Evolutionary conservation across 2,113 vertebrate genomes (phyloP).

Genomic region (Pterophyllum scalare): DNA sequence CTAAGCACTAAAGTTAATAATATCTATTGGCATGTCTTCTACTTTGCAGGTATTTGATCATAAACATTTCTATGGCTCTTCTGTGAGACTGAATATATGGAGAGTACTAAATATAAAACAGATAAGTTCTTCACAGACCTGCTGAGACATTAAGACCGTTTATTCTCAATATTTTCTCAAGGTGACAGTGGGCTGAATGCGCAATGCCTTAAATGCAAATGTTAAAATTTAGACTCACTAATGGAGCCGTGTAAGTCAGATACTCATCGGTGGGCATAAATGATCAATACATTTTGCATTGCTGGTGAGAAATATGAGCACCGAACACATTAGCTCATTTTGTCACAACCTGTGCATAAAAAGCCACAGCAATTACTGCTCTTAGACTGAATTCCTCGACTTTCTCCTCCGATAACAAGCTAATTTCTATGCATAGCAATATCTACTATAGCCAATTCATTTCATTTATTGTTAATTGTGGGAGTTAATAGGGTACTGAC

Average conservation of each 20-base stretch:
- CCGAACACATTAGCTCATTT: not conserved
- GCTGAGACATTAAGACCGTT: not conserved
- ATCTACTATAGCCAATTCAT: constrained; percentile 21
- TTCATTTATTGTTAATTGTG: constrained; percentile 53
- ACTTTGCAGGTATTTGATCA: not conserved
- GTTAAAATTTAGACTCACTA: not conserved
- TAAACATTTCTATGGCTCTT: not conserved
- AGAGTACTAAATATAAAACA: not conserved
- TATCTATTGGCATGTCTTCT: not conserved
- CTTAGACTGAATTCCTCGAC: not conserved
- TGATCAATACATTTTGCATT: not conserved
- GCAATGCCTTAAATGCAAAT: not conserved
- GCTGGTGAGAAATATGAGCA: not conserved
- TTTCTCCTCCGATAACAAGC: constrained; percentile 27
- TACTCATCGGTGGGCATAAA: not conserved
- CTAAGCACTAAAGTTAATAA: not conserved
- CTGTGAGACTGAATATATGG: not conserved
- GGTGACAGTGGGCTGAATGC: not conserved
- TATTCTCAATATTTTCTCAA: not conserved
- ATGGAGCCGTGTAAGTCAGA: not conserved
- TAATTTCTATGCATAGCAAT: constrained; percentile 42
- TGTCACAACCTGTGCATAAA: not conserved
- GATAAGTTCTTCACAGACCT: not conserved
- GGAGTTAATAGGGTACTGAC: constrained; percentile 32
- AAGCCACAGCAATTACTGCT: not conserved